Evolutionary conservation across 2,797 vertebrate genomes (phyloP), one percentile per base, ranked within the genome.

Genomic region (Tinamus major): DNA sequence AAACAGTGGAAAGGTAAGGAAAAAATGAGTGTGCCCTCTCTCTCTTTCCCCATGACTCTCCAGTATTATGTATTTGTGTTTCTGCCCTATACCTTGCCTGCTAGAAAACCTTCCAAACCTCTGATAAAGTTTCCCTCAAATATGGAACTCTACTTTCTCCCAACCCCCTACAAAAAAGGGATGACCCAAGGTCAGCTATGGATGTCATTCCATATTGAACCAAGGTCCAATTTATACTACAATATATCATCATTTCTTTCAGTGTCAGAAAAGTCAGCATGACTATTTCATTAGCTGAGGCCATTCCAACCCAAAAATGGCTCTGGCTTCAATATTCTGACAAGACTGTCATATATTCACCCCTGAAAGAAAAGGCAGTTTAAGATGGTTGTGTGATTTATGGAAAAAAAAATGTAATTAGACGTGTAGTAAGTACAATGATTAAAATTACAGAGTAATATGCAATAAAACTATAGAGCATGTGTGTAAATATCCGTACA

Each of bases 171-270:
- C 62, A 94, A 75, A 88, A 85, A 89, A 55, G 58, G 79, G 23
- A 69, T 75, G 79, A 87, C 69, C 49, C 76, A 93, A 95, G 92
- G 94, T 94, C 90, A 92, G 4, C 87, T 64, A 89, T 6, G 18
- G 6, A 4, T 58, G 65, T 58, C 94, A 82, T 61, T 77, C 86
- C 71, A 31, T 62, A 83, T 12, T 75, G 37, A 76, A 55, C 41
- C 76, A 75, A 93, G 49, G 65, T 78, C 14, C 76, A 71, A 72
- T 87, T 94, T 87, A 85, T 77, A 70, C n/a, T 35, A 65, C 79
- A 87, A 93, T 94, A 85, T 63, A 94, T 92, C 92, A 89, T 80
- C 82, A 92, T 96, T 95, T 82, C 92, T 92, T 93, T 92, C 94
- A 87, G 71, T 93, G 93, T 90, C 94, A 89, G 80, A 90, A 77